A percentile compares a stretch with the other conserved stretches of the same genome.
Evolutionary conservation across 2,797 vertebrate species (phyloP).

Genomic region (Lates japonicus): DNA sequence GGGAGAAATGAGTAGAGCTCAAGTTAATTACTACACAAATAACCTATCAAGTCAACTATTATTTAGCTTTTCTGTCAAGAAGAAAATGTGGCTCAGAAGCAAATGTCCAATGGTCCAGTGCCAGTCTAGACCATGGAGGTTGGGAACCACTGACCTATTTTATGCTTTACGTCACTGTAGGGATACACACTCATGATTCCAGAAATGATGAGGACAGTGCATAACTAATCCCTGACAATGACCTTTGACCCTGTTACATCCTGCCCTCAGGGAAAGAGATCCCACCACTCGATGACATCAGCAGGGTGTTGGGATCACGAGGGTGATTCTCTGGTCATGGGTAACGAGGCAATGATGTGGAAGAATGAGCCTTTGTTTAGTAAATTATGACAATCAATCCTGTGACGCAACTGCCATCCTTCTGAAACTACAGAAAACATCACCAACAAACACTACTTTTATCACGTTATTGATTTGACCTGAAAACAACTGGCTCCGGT

Average conservation of each 20-base stretch:
- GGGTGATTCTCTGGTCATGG: conserved; percentile 10
- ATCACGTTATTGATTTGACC: conserved; percentile 38
- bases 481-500: conserved; percentile 19
- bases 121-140: neutral
- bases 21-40: neutral
- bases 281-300: conserved; percentile 40
- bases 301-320: conserved; percentile 2
- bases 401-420: conserved; percentile 2
- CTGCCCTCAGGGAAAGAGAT: conserved; percentile 33
- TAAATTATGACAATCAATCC: conserved; percentile 25
- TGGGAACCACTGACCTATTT: neutral
- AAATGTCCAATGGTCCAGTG: neutral
- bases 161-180: neutral
- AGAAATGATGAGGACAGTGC: conserved; percentile 9
- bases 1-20: neutral
- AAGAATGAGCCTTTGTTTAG: conserved; percentile 2
- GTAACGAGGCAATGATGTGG: conserved; percentile 21
- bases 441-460: neutral
- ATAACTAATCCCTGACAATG: conserved; percentile 32
- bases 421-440: conserved; percentile 3
- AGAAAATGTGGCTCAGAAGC: neutral
- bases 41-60: neutral
- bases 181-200: conserved; percentile 15
- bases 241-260: conserved; percentile 37
- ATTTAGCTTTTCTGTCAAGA: neutral